Percentiles rank a stretch among this genome's conserved stretches.
Evolutionary conservation across 2,797 vertebrate genomes (phyloP).

Genomic region (Amniataba percoides): DNA sequence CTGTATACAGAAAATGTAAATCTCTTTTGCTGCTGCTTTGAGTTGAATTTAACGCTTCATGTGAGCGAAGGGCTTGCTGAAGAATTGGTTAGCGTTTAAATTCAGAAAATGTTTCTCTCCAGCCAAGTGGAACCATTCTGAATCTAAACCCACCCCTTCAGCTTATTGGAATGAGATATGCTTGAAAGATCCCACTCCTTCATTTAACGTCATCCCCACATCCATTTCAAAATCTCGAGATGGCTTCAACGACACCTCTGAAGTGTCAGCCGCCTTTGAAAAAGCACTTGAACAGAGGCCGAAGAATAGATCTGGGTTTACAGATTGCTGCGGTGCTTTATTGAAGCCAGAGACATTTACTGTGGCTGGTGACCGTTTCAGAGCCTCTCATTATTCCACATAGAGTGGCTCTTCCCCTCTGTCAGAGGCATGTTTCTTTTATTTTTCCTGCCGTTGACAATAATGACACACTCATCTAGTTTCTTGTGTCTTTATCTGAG

Average conservation of each 20-base stretch:
- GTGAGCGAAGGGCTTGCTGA: conserved; percentile 74
- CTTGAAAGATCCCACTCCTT: conserved; percentile 73
- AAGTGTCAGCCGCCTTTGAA: conserved; percentile 58
- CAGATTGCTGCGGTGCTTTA: conserved; percentile 51
- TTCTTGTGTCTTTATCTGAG: conserved; percentile 47
- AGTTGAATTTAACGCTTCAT: conserved; percentile 84
- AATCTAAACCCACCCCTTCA: conserved; percentile 67
- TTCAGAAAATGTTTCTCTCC: conserved; percentile 83
- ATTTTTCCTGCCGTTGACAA: neutral
- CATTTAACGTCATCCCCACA: conserved; percentile 65
- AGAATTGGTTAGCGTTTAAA: conserved; percentile 81
- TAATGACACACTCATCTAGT: conserved; percentile 33
- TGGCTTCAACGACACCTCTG: conserved; percentile 58
- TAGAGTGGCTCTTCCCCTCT: conserved; percentile 18
- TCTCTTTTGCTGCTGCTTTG: conserved; percentile 78
- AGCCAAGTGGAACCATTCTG: conserved; percentile 78
- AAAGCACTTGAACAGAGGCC: conserved; percentile 51
- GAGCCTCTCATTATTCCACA: conserved; percentile 44
- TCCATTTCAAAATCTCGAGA: conserved; percentile 70
- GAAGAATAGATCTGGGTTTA: conserved; percentile 55
- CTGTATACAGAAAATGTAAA: conserved; percentile 79
- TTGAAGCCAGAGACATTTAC: conserved; percentile 53
- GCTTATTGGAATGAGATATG: conserved; percentile 80
- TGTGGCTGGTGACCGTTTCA: conserved; percentile 52
- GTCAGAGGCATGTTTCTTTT: conserved; percentile 34